A percentile compares a stretch with the other conserved stretches of the same genome.
Evolutionary conservation across 2,113 vertebrate species (phyloP).

Genomic region (Colius striatus): DNA sequence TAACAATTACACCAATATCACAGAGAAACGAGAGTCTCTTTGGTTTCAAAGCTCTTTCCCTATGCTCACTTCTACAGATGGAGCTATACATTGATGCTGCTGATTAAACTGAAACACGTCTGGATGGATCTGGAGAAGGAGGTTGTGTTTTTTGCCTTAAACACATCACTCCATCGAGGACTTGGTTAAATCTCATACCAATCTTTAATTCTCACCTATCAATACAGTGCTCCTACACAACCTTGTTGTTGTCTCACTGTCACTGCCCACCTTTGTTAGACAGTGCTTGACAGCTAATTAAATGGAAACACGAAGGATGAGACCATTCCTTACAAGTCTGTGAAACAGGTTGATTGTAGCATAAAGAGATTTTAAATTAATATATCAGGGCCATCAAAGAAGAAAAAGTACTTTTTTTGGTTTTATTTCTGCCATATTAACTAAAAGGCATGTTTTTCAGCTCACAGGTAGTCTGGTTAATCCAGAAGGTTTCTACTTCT

Average conservation of each 20-base stretch:
- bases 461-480: background rate
- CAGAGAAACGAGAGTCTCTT: background rate
- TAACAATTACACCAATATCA: background rate
- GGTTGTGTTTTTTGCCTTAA: background rate
- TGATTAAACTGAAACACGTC: background rate
- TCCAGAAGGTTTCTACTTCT: constrained; percentile 23
- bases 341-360: background rate
- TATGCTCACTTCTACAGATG: background rate
- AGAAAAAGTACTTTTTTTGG: background rate
- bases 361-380: background rate
- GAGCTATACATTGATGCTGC: background rate
- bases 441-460: background rate
- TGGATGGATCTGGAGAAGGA: background rate
- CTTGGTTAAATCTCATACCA: background rate
- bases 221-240: background rate
- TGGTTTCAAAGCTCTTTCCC: background rate
- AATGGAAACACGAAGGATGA: background rate
- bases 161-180: background rate
- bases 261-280: background rate
- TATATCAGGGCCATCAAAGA: background rate
- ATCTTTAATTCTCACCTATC: background rate
- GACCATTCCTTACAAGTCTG: background rate
- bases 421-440: background rate
- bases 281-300: background rate
- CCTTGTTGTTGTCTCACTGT: background rate